Base-by-base conservation (phyloP, 2,888 invertebrate species). In the Apantesis nais region DNA sequence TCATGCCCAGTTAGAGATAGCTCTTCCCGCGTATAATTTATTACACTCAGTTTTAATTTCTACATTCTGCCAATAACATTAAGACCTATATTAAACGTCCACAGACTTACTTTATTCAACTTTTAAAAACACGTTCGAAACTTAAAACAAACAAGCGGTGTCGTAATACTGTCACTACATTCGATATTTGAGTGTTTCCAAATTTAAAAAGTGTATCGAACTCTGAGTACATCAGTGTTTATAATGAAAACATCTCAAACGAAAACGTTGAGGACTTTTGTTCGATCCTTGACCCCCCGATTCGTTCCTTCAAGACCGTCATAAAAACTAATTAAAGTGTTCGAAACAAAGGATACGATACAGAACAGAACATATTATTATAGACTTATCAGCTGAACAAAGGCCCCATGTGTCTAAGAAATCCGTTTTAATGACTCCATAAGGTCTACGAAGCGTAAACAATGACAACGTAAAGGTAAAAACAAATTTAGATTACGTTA, bases 271-370 rank as follows among this genome's bases (percentile, higher is more conserved):
- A 60, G 62, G 62, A 12, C 67, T 67, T 66, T 66, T 69, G 72
- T 70, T 67, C 66, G 74, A 73, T 73, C 74, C 69, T 71, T 79
- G 75, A 76, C 75, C 75, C 16, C 67, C 62, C 68, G 61, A 61
- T 74, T 62, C 31, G 34, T 55, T 70, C 66, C 71, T 72, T 71
- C 60, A 64, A 75, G 71, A 75, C 75, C 74, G 69, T 70, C 78
- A 84, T 86, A 86, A 87, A 86, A 87, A 86, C 83, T 85, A 87
- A 87, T 87, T 86, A 86, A 87, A 86, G 73, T 73, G 80, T 77
- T 80, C 79, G 74, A 72, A 75, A 85, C 83, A 87, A 86, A 87
- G 85, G 85, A 83, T 79, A 78, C 69, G 76, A 73, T 68, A 77
- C 70, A 67, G n/a, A n/a, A n/a, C n/a, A 75, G 76, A 73, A 80